phyloP scores from a whole-genome alignment of 2,113 vertebrate species.

The Siphamia tubifer region DNA sequence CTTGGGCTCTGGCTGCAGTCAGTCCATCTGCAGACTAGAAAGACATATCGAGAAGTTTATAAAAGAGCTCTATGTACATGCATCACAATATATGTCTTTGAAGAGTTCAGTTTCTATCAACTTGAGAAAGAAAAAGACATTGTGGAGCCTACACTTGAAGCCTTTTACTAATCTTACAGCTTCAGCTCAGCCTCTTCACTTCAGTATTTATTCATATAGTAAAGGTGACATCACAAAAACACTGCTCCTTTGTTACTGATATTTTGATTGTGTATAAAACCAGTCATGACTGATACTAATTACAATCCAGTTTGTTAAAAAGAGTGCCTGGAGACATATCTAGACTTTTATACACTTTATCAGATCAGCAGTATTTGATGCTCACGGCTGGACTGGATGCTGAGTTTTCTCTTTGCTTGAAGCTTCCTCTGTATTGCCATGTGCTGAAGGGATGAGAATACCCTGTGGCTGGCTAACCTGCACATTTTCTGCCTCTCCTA shows the following conservation, averaged over 20 bases:
- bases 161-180: not conserved
- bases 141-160: constrained; percentile 28
- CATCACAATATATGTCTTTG: constrained; percentile 56
- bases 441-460: constrained; percentile 38
- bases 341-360: constrained; percentile 43
- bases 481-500: constrained; percentile 19
- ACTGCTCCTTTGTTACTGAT: not conserved
- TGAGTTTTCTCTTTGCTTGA: constrained; percentile 63
- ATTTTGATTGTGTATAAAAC: constrained; percentile 10
- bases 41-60: constrained; percentile 58
- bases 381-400: constrained; percentile 61
- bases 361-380: constrained; percentile 62
- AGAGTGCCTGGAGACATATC: constrained; percentile 20
- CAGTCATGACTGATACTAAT: constrained; percentile 13
- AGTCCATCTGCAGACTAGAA: constrained; percentile 49
- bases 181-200: not conserved
- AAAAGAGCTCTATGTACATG: constrained; percentile 60
- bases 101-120: constrained; percentile 58
- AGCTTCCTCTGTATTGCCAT: constrained; percentile 48
- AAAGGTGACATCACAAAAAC: not conserved
- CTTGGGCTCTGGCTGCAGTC: constrained; percentile 58
- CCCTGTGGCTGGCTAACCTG: constrained; percentile 49
- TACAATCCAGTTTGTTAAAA: constrained; percentile 46
- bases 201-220: not conserved
- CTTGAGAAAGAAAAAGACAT: constrained; percentile 11